Conservation (phyloP, 2,888 invertebrate species). For the Halictus ligatus region DNA sequence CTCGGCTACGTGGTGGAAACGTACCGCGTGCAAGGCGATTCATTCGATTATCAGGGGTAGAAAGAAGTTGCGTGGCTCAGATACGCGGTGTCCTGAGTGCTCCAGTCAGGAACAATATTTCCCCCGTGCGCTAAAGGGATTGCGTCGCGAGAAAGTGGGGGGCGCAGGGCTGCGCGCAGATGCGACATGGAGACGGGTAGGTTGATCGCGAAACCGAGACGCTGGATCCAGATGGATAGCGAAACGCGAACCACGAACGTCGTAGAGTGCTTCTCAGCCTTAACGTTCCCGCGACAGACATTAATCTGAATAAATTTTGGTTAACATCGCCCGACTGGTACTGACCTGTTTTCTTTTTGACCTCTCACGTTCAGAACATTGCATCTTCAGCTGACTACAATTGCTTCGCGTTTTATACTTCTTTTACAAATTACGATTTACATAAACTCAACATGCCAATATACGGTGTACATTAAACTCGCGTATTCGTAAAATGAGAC, state of each 20-base stretch:
- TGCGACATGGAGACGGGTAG: neutral
- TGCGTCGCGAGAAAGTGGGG: conserved; percentile 9
- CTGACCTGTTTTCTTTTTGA: neutral
- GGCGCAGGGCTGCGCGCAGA: neutral
- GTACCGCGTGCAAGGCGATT: conserved; percentile 36
- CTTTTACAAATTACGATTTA: neutral
- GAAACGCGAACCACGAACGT: neutral
- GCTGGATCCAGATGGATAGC: neutral
- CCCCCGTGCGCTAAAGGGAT: conserved; percentile 53
- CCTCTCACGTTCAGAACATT: neutral
- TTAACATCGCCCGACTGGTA: neutral
- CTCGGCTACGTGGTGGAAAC: neutral
- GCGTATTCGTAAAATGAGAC: neutral
- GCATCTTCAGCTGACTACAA: neutral
- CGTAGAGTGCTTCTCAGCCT: neutral
- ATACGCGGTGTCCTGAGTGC: conserved; percentile 48
- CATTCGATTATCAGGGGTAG: conserved; percentile 62
- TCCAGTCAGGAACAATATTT: conserved; percentile 57
- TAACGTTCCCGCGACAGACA: neutral
- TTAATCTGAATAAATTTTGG: neutral
- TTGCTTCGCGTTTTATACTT: neutral
- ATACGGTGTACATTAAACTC: neutral
- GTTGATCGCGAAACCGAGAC: neutral
- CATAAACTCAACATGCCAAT: neutral
- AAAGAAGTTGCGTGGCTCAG: conserved; percentile 53